These are phyloP conservation scores for Hormaphis cornu DNA, from an alignment of 1,140 invertebrate genomes.

Conservation along the genomic window DNA sequence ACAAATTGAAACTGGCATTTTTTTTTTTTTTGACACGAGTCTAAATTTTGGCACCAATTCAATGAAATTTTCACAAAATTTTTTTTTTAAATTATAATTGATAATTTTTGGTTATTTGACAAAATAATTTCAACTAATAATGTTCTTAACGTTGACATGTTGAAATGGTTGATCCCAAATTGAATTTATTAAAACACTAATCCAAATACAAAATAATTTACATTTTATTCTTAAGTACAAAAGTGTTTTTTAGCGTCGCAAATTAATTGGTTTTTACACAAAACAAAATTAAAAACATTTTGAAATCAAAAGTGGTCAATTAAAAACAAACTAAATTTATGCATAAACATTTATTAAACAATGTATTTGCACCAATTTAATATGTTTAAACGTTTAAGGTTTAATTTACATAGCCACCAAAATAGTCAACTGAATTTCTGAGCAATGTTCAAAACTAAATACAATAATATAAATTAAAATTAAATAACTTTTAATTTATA, in stretches of 20 bases:
- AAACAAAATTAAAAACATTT: too few species aligned
- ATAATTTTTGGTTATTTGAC: slow-evolving; percentile 16
- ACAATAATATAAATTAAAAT: neutral
- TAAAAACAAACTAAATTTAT: too few species aligned
- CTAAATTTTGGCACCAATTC: slow-evolving; percentile 28
- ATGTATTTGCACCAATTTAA: neutral
- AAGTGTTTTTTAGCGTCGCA: neutral
- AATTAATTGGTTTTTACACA: too few species aligned
- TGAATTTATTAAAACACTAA: neutral
- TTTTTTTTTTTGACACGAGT: slow-evolving; percentile 10
- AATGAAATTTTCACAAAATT: neutral
- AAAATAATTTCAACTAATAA: slow-evolving; percentile 1
- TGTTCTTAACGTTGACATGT: neutral
- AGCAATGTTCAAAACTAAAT: neutral
- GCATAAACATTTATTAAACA: too few species aligned
- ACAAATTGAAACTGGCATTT: slow-evolving; percentile 19
- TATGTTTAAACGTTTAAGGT: neutral
- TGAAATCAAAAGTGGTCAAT: too few species aligned
- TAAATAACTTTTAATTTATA: neutral
- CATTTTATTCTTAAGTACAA: neutral
- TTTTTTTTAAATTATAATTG: neutral
- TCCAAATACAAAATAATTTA: neutral
- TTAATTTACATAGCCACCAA: neutral
- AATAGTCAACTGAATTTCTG: neutral
- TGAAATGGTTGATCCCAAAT: neutral